Percentiles rank a stretch among this genome's conserved stretches.
phyloP scores from a whole-genome alignment of 1,140 invertebrate species.

The Potamilus streckersoni region DNA sequence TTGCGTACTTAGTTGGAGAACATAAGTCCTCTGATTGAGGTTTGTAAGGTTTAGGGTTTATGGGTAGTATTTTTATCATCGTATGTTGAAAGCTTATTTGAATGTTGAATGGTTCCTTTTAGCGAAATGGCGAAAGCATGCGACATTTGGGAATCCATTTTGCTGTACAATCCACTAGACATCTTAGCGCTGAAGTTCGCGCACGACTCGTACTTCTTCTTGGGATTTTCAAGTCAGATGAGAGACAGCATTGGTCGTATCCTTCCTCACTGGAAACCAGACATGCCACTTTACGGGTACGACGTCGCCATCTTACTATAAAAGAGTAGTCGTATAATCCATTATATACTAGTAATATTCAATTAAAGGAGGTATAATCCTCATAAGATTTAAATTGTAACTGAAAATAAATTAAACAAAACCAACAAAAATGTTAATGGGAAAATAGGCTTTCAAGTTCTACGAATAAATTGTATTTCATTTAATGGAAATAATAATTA shows the following conservation, averaged over 20 bases:
- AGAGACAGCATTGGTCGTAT: conserved; percentile 71
- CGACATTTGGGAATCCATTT: conserved; percentile 70
- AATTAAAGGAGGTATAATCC: no score
- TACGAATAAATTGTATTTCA: no score
- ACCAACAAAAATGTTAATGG: no score
- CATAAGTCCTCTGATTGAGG: no score
- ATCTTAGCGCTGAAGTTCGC: conserved; percentile 73
- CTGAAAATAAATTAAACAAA: no score
- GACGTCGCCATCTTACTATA: conserved; percentile 10
- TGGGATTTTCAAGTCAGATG: conserved; percentile 68
- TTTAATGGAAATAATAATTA: no score
- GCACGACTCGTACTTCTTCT: conserved; percentile 73
- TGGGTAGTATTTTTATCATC: no score
- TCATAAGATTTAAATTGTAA: no score
- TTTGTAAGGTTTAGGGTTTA: no score
- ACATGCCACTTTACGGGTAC: conserved; percentile 69
- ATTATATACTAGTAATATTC: background rate
- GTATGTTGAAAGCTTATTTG: no score
- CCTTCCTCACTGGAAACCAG: conserved; percentile 68
- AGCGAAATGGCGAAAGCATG: conserved; percentile 64
- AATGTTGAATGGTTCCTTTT: conserved; percentile 23
- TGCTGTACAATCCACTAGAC: conserved; percentile 70
- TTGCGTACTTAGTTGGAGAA: no score
- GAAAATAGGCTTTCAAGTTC: no score
- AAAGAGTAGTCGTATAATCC: background rate